phyloP scores from a whole-genome alignment of 1,140 invertebrate species.

The Chironomus tepperi region DNA sequence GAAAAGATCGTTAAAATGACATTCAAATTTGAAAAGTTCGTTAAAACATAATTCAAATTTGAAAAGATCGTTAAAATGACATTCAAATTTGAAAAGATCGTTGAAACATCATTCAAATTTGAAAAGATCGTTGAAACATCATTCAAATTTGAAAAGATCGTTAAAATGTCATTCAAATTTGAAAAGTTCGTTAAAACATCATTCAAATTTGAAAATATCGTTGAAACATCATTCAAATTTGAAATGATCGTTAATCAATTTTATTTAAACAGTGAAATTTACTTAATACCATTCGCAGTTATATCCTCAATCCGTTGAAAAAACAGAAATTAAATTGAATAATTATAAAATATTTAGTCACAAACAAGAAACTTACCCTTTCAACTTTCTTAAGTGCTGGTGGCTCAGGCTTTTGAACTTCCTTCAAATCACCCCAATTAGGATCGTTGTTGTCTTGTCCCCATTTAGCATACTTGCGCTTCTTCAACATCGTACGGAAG shows the following conservation, averaged over 20 bases:
- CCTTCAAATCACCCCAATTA: conserved; percentile 89
- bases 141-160: not conserved
- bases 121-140: too few relatives aligned
- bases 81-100: too few relatives aligned
- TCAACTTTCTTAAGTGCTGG: conserved; percentile 84
- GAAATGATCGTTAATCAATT: too few relatives aligned
- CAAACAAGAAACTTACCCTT: conserved; percentile 56
- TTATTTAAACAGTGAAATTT: too few relatives aligned
- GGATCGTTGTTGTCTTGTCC: conserved; percentile 78
- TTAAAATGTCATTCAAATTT: not conserved
- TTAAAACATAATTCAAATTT: not conserved
- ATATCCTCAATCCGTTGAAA: not conserved
- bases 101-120: too few relatives aligned
- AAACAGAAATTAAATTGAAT: not conserved
- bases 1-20: not conserved
- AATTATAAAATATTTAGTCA: conserved; percentile 11
- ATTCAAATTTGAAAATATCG: too few relatives aligned
- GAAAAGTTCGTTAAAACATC: too few relatives aligned
- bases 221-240: too few relatives aligned
- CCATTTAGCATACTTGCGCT: conserved; percentile 93
- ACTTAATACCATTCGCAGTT: too few relatives aligned
- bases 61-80: too few relatives aligned
- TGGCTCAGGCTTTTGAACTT: conserved; percentile 73
- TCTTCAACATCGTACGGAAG: conserved; percentile 96
- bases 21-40: not conserved